These are phyloP conservation scores for Metaphire vulgaris DNA, from an alignment of 1,140 invertebrate genomes.

Conservation along the genomic window DNA sequence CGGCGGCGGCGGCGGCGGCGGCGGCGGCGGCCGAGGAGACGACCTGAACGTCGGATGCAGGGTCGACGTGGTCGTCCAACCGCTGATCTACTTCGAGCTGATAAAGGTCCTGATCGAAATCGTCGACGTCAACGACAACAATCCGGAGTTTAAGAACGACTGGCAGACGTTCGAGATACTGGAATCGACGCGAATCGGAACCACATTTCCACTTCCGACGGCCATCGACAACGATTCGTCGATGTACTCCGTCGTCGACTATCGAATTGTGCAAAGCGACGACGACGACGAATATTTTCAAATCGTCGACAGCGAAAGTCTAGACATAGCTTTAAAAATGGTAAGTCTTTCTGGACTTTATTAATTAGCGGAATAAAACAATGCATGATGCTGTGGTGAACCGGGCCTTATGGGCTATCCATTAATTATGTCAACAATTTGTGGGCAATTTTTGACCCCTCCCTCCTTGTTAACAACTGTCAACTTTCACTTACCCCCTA, in stretches of 20 bases:
- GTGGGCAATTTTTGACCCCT: no score
- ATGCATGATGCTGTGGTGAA: neutral
- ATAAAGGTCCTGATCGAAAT: conserved; percentile 62
- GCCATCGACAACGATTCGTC: conserved; percentile 23
- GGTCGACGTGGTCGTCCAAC: conserved; percentile 25
- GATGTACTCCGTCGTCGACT: conserved; percentile 11
- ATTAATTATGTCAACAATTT: no score
- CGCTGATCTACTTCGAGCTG: conserved; percentile 26
- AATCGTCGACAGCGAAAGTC: conserved; percentile 9
- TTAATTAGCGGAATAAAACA: no score
- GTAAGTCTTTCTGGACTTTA: no score
- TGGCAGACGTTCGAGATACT: conserved; percentile 31
- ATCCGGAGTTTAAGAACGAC: conserved; percentile 66
- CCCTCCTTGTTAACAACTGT: no score
- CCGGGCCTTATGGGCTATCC: no score
- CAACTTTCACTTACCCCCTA: no score
- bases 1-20: neutral
- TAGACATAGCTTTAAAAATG: conserved; percentile 4
- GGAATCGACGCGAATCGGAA: conserved; percentile 5
- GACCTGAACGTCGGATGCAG: neutral
- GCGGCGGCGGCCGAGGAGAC: neutral
- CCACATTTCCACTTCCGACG: conserved; percentile 8
- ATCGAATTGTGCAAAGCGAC: conserved; percentile 17
- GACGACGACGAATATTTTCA: conserved; percentile 13
- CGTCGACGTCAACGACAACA: conserved; percentile 83